Evolutionary conservation across 2,888 invertebrate genomes (phyloP), one percentile per base, ranked within the genome.

Genomic region (Allacma fusca): DNA sequence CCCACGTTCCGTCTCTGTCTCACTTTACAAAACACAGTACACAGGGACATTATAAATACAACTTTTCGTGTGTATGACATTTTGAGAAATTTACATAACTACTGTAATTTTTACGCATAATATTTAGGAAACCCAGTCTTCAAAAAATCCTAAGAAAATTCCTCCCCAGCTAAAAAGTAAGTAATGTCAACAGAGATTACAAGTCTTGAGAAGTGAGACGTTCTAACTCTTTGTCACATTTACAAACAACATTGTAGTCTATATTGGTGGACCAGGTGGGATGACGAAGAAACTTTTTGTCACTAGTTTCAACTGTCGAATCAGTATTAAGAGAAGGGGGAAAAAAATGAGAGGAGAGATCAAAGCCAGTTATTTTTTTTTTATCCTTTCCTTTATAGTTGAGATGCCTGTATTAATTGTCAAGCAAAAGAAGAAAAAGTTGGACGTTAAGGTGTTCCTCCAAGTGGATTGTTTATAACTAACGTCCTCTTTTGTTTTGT

Each of bases 201-300:
- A 9, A 34, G 34, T 34, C 34, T 34, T 34, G 34, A 34, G 34
- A 34, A 4, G 9, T 34, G 4, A 9, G 4, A 9, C 9, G 34
- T 34, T 34, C 4, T 34, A 34, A 9, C 62, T 23, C 62, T 23
- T 62, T 62, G 12, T 62, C 62, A 12, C 21, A 12, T 13, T 16
- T 23, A 19, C n/a, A 62, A 12, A 34, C 34, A 34, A 7, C 9
- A 9, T 34, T 34, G 9, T 34, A 50, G 50, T n/a, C 16, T 19
- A 50, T n/a, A 50, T 50, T 50, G n/a, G n/a, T 24, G n/a, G 62
- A 62, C 23, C 62, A 62, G 62, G 62, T 62, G 62, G 62, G 62
- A 62, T 62, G 62, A 62, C 62, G 62, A 62, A 62, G 62, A 62
- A 26, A 23, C 62, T 62, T 62, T 26, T 62, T 62, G 24, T 24